Conservation (phyloP, 2,888 invertebrate genomes). For the Rugalucina vietnamica region DNA sequence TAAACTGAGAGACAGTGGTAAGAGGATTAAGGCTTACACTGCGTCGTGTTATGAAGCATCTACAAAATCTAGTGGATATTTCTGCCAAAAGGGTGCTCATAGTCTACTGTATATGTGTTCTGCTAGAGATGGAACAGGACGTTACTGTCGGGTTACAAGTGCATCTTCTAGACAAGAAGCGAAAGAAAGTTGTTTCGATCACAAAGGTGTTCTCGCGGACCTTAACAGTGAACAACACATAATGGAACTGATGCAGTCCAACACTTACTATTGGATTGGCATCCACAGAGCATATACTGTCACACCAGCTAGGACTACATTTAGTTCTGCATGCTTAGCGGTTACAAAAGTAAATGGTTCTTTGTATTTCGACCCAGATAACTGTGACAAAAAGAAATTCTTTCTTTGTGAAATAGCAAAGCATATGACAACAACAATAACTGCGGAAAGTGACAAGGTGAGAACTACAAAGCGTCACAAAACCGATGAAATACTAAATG, state of each 20-base stretch:
- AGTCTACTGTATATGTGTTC: no score
- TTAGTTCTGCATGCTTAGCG: not conserved
- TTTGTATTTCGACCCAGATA: not conserved
- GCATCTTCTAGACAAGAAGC: not conserved
- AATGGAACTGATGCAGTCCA: not conserved
- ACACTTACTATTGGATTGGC: not conserved
- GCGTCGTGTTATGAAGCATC: not conserved
- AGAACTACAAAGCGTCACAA: no score
- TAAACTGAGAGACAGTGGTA: not conserved
- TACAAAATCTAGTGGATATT: no score
- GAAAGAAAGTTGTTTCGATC: not conserved
- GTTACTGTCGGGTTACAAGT: not conserved
- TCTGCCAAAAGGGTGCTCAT: no score
- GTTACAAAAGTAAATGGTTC: not conserved
- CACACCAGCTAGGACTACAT: not conserved
- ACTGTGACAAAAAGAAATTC: not conserved
- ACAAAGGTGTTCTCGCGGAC: not conserved
- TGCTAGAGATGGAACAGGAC: no score
- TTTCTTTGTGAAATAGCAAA: no score
- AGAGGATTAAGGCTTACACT: not conserved
- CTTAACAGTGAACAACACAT: not conserved
- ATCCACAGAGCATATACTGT: not conserved
- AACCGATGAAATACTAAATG: no score
- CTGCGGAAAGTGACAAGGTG: no score
- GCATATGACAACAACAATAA: no score